Base-by-base conservation (phyloP, 2,888 invertebrate genomes). In the Encarsia formosa region DNA sequence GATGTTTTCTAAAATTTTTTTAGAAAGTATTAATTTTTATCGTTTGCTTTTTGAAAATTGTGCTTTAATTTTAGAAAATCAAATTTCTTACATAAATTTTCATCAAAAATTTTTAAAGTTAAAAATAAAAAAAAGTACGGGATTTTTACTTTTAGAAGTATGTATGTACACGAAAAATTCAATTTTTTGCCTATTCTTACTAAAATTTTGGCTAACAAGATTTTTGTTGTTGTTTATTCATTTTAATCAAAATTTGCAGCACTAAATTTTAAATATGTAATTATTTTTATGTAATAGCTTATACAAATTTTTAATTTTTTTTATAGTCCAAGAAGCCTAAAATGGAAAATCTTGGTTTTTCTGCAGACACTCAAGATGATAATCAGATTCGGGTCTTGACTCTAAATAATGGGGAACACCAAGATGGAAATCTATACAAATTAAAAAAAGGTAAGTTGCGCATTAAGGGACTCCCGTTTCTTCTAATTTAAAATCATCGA, bases 331-430 rank as follows among this genome's bases (percentile, higher is more conserved):
- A 34, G 37, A 48, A 48, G 3, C 48, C 61, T 58, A 50, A 46
- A 35, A 43, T 52, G 51, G 56, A 57, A 54, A 57, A 54, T 43
- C 57, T 54, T 40, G 54, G 57, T 16, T 57, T 54, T 20, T 54
- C 49, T 18, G 54, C 54, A 3, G 57, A 54, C n/a, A 47, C 40
- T 18, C 49, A 58, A 23, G 61, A 43, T 48, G 59, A 54, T 11
- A 59, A 61, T 19, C 79, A 81, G 64, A 76, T 81, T 57, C 78
- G 84, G 62, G 79, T 85, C 60, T 73, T 91, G 66, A 84, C 85
- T 60, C 79, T 91, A 51, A 82, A 87, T 68, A 84, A 88, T 72
- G 85, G 84, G 61, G 85, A 86, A 69, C 85, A 89, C 71, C 83
- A 83, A 61, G 89, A 91, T 76, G 84, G 86, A 52, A 83, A 84